These are phyloP conservation scores for Cerastis rubricosa DNA, from an alignment of 2,888 invertebrate genomes.

Conservation along the genomic window DNA sequence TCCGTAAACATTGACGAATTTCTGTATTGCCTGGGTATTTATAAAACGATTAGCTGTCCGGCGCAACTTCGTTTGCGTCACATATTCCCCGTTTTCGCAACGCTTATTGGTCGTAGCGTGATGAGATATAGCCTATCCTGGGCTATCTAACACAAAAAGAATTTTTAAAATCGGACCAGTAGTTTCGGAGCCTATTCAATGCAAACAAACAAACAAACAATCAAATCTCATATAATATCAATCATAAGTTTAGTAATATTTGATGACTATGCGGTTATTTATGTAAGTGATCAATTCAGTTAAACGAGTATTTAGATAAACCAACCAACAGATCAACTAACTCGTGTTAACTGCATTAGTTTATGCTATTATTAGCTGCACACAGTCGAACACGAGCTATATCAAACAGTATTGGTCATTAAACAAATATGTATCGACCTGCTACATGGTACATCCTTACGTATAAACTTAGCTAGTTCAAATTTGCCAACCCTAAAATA, in stretches of 20 bases:
- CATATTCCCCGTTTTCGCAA: too few relatives aligned
- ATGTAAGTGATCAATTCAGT: neutral
- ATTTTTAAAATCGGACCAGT: too few relatives aligned
- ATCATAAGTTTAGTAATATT: too few relatives aligned
- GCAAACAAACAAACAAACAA: too few relatives aligned
- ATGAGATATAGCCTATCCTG: too few relatives aligned
- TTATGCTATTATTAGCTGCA: conserved; percentile 8
- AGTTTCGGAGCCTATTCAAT: too few relatives aligned
- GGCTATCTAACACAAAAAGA: too few relatives aligned
- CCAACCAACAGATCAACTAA: neutral
- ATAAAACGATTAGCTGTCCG: neutral
- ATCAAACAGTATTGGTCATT: conserved; percentile 8
- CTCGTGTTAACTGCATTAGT: neutral
- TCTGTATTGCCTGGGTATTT: conserved; percentile 9
- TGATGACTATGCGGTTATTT: neutral
- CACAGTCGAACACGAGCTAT: neutral
- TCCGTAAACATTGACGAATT: conserved; percentile 20
- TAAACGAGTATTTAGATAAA: neutral
- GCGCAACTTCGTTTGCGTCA: too few relatives aligned
- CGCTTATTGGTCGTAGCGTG: too few relatives aligned
- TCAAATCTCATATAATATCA: too few relatives aligned
- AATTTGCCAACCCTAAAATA: conserved; percentile 45
- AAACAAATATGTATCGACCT: conserved; percentile 17
- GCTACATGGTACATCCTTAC: neutral
- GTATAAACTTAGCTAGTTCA: conserved; percentile 12